Percentiles rank a stretch among this genome's conserved stretches.
phyloP scores from a whole-genome alignment of 2,888 invertebrate species.

The Blastobasis lacticolella region DNA sequence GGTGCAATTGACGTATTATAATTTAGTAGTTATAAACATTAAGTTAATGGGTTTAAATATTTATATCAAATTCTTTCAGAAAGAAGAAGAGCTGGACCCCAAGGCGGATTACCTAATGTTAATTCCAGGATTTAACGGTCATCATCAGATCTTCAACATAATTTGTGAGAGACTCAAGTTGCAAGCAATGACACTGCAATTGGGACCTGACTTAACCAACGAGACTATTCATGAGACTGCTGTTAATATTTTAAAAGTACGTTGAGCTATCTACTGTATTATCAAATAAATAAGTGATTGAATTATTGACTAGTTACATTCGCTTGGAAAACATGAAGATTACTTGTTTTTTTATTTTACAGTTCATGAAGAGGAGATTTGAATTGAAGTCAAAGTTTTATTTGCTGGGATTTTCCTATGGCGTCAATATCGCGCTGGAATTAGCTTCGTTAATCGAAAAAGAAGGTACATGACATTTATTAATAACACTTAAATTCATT shows the following conservation, averaged over 20 bases:
- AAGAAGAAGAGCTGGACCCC: slow-evolving; percentile 26
- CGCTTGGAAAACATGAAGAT: neutral
- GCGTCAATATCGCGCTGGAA: slow-evolving; percentile 39
- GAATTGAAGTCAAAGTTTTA: slow-evolving; percentile 22
- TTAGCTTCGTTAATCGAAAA: slow-evolving; percentile 38
- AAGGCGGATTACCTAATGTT: slow-evolving; percentile 29
- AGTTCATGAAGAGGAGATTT: slow-evolving; percentile 18
- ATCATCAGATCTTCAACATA: slow-evolving; percentile 26
- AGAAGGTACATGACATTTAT: slow-evolving; percentile 31
- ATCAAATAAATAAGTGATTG: too few species aligned
- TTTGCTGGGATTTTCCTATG: slow-evolving; percentile 20
- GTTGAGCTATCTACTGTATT: neutral
- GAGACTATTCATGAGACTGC: slow-evolving; percentile 34
- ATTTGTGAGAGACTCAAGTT: slow-evolving; percentile 34
- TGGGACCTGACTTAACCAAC: slow-evolving; percentile 30
- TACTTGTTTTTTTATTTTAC: slow-evolving; percentile 4
- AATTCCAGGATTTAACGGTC: slow-evolving; percentile 46
- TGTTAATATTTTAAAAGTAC: slow-evolving; percentile 27
- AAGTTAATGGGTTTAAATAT: neutral
- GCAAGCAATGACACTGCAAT: slow-evolving; percentile 29
- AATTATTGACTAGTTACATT: too few species aligned
- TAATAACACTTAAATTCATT: neutral
- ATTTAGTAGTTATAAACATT: too few species aligned
- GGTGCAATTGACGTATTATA: too few species aligned
- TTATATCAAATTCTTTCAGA: slow-evolving; percentile 16